Base-by-base conservation (phyloP, 1,140 invertebrate species). In the Aphelinus certus region DNA sequence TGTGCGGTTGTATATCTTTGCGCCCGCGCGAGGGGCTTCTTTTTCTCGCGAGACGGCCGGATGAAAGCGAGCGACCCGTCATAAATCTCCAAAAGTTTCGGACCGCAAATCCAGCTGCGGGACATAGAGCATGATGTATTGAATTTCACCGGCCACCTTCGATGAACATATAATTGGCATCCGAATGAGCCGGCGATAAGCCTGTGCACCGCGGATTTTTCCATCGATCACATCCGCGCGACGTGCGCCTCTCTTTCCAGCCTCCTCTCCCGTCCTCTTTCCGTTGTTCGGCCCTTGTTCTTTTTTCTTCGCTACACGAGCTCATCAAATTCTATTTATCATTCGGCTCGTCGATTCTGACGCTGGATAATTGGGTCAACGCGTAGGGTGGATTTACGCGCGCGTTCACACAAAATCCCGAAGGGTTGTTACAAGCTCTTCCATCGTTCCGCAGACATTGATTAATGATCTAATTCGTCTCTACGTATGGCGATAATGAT, bases 111-210 rank as follows among this genome's bases (percentile, higher is more conserved):
- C 9, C 26, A 53, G 64, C 26, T 42, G 3, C 47, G 7, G 2
- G 2, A 9, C 7, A 9, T 53, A 9, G 9, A 7, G 56, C 76
- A 80, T 81, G 80, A 82, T 81, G 79, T 77, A 82, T 82, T 78
- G 67, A 5, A 51, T 66, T 65, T 73, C 42, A 3, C 51, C 42
- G 58, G 66, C 60, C 65, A 63, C 80, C 77, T 47, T 73, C 77
- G 78, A 82, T 80, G 80, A 82, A 82, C 74, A 79, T 80, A 71
- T 79, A 81, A 82, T 81, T 82, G 77, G 63, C 51, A 63, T 57
- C 42, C 47, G 73, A 71, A 71, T 67, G 76, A 58, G 69, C 66
- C 55, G 51, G 5, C 68, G 61, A 7, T 51, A 69, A 74, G 67
- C 68, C 6, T 48, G 43, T 26, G 10, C n/a, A 5, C 46, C 42